Base-by-base conservation (phyloP, 1,140 invertebrate species). In the Nilaparvata lugens region DNA sequence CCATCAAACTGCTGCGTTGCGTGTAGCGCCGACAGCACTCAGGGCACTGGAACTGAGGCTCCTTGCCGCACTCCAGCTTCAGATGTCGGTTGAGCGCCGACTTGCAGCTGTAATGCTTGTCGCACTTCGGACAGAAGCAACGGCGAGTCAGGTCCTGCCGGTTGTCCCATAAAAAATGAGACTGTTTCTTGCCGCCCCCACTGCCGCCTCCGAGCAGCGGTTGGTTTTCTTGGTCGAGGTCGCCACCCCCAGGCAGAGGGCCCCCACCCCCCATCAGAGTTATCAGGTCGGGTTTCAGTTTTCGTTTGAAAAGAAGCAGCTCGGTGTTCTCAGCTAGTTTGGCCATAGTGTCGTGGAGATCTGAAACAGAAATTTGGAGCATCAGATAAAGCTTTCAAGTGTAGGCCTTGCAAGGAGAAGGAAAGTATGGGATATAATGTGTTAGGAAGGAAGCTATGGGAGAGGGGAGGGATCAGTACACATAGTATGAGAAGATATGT, bases 51-150 rank as follows among this genome's bases (percentile, higher is more conserved):
- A 61, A 58, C 35, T 54, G 48, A n/a, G 54, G 58, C 38, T 62
- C 40, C 23, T 58, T 60, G 13, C 56, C 64, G 60, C 74, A 75
- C 52, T 76, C 74, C 64, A 73, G 76, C 45, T 70, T 69, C 25
- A 66, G 66, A 64, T 76, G 73, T 6, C 76, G 70, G 59, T 75
- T 72, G 60, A 79, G 65, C 18, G 70, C 74, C 58, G 75, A 74
- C 53, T 69, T 68, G 56, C 75, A 71, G 52, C 70, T 70, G 67
- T 77, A 79, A 61, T 61, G 65, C 56, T 76, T 70, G 58, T 74
- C 72, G 60, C 77, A 64, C 6, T 60, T 60, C 1, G 59, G 59
- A 54, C 59, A 60, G 52, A 60, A 60, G n/a, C 52, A 52, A 7
- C 59, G 51, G 23, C 59, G n/a, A 13, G 59, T 40, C n/a, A 51